Conservation (phyloP, 2,888 invertebrate genomes). For the Acleris cristana region DNA sequence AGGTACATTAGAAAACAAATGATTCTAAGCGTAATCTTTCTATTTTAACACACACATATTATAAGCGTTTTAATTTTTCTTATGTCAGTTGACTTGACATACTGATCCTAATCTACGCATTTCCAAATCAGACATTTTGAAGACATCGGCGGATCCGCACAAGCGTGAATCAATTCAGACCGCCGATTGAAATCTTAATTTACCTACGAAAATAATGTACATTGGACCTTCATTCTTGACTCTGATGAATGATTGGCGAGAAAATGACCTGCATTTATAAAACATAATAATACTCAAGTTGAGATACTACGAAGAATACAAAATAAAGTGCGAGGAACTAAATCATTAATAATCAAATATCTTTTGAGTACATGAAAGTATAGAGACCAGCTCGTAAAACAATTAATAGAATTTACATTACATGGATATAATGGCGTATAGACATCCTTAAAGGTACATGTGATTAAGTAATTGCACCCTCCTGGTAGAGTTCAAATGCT, state of each 20-base stretch:
- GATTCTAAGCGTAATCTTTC: constrained; percentile 80
- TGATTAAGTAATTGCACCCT: constrained; percentile 60
- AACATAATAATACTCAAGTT: constrained; percentile 54
- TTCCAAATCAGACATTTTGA: constrained; percentile 63
- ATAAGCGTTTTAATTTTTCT: constrained; percentile 74
- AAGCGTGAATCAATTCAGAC: constrained; percentile 45
- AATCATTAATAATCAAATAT: constrained; percentile 59
- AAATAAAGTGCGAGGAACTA: constrained; percentile 61
- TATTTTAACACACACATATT: constrained; percentile 78
- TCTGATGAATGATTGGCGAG: constrained; percentile 58
- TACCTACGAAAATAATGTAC: constrained; percentile 77
- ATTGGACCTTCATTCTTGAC: constrained; percentile 71
- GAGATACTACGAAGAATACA: constrained; percentile 45
- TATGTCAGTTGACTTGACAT: constrained; percentile 60
- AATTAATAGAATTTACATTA: constrained; percentile 36
- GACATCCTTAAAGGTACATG: constrained; percentile 63
- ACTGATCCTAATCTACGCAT: constrained; percentile 54
- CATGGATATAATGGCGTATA: constrained; percentile 73
- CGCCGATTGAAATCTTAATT: constrained; percentile 68
- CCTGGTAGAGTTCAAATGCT: constrained; percentile 38
- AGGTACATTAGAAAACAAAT: constrained; percentile 65
- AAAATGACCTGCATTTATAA: constrained; percentile 55
- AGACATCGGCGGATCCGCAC: constrained; percentile 58
- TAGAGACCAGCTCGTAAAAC: constrained; percentile 78
- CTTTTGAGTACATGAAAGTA: constrained; percentile 77